These are phyloP conservation scores for Scaptomyza flava DNA, from an alignment of 2,888 invertebrate species.

Conservation along the genomic window DNA sequence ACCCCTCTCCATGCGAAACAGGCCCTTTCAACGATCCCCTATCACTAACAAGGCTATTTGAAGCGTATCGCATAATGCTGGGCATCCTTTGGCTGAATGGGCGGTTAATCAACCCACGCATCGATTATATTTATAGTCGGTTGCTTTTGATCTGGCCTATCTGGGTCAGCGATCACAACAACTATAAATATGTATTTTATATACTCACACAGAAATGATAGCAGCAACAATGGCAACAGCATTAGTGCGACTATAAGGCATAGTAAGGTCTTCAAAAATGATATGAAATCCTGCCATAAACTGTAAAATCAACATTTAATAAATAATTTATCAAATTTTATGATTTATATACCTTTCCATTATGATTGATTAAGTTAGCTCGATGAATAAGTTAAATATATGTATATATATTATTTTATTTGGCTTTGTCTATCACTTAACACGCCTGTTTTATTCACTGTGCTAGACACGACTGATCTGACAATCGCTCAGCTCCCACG, in stretches of 20 bases:
- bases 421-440: constrained; percentile 43
- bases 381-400: constrained; percentile 15
- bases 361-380: constrained; percentile 13
- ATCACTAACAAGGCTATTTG: constrained; percentile 10
- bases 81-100: constrained; percentile 54
- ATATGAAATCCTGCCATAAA: constrained; percentile 77
- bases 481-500: constrained; percentile 44
- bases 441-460: constrained; percentile 44
- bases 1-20: not conserved
- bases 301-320: constrained; percentile 54
- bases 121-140: constrained; percentile 70
- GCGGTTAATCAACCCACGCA: constrained; percentile 70
- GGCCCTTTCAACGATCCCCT: not conserved
- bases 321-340: not conserved
- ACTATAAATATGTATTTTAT: not conserved
- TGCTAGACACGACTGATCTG: constrained; percentile 59
- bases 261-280: constrained; percentile 79
- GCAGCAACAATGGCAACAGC: constrained; percentile 76
- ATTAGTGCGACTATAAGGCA: constrained; percentile 81
- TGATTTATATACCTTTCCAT: constrained; percentile 47
- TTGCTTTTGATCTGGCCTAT: constrained; percentile 52
- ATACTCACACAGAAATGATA: constrained; percentile 83
- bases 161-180: constrained; percentile 23
- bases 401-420: constrained; percentile 1
- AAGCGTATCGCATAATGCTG: constrained; percentile 30